Base-by-base conservation (phyloP, 1,140 invertebrate genomes). In the Sipha flava region DNA sequence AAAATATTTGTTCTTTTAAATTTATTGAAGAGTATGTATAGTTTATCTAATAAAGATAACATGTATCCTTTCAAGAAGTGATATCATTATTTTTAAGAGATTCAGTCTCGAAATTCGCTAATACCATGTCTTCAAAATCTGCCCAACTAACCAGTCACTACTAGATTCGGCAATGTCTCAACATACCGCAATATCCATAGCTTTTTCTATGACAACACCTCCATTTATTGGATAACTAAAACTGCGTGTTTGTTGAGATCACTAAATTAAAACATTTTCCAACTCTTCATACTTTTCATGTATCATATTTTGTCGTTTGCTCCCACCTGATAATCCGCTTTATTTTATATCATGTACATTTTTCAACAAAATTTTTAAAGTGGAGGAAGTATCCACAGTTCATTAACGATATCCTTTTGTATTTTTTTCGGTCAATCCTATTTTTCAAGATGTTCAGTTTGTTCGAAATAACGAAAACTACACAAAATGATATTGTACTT, bases 171-270 rank as follows among this genome's bases (percentile, higher is more conserved):
- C 68, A 73, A 57, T 79, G 40, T 31, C 80, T 3, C 4, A 70
- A 23, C 45, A 59, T 7, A 47, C 31, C 40, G 52, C 37, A 5
- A 5, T 37, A 5, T 37, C 37, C 37, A 37, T 37, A 37, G 37
- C 9, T 9, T 37, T 37, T 37, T 37, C 37, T 37, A 37, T 37
- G 37, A 37, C 9, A 37, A 37, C 37, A 37, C 37, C 37, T 37
- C 9, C 37, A 37, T 37, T 37, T 5, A 37, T 37, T 37, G 37
- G 9, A 37, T 37, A 37, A 37, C 3, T 37, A 54, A 81, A 64
- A 79, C 29, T 54, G 81, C 59, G 26, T 80, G 79, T 31, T 64
- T 80, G 40, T 73, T 81, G 49, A 75, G 49, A 47, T 18, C 77
- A 10, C 47, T 54, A 54, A 16, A 49, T 49, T 68, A 45, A 37